phyloP scores from a whole-genome alignment of 2,797 vertebrate genomes.

The Merluccius polli region DNA sequence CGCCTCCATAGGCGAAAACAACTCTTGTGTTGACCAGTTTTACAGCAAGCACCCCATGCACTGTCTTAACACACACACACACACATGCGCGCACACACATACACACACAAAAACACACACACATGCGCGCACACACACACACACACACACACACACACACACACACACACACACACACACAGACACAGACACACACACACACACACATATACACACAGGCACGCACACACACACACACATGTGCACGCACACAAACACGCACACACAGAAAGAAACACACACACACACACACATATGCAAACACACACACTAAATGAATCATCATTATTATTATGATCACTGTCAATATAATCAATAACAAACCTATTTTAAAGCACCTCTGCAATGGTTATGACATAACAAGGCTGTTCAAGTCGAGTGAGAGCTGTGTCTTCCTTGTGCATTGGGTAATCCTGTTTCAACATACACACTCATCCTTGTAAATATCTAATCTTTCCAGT shows the following conservation, averaged over 20 bases:
- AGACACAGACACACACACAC: neutral
- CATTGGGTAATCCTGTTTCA: neutral
- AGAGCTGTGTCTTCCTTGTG: neutral
- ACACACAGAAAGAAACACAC: neutral
- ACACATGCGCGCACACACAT: neutral
- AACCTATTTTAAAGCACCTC: neutral
- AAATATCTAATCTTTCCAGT: neutral
- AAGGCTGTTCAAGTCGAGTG: neutral
- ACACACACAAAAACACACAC: neutral
- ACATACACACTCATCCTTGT: neutral
- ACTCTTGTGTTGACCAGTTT: conserved; percentile 32
- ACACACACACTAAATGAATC: neutral
- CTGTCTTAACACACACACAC: neutral
- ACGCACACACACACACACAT: neutral
- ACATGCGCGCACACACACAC: neutral
- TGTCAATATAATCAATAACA: neutral
- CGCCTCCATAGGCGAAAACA: conserved; percentile 38
- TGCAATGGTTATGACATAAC: neutral
- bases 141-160: neutral
- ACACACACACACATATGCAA: neutral
- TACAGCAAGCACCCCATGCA: conserved; percentile 16
- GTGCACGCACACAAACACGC: neutral
- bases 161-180: neutral
- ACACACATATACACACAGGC: neutral
- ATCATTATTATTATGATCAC: neutral